Base-by-base conservation (phyloP, 2,113 vertebrate species). In the Uria aalge region DNA sequence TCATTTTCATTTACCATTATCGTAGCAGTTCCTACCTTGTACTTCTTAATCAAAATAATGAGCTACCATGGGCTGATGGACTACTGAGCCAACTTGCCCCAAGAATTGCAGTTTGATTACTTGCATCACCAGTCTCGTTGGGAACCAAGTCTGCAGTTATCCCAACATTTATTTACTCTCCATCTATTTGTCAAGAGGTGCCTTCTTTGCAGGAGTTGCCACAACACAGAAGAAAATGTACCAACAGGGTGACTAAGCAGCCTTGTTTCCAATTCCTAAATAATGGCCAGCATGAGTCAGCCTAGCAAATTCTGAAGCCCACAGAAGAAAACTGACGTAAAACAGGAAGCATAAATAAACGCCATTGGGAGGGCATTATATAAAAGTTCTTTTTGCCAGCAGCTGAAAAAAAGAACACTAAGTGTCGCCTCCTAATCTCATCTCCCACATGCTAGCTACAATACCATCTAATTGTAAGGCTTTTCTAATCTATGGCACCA, bases 281-380 rank as follows among this genome's bases (percentile, higher is more conserved):
- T 88, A 94, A 96, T 64, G 43, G 86, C 79, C 85, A 81, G 53
- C 47, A n/a, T 94, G 94, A 94, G 53, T 88, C 76, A 92, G 73
- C 38, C 34, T 68, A 16, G 79, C 63, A 95, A 92, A 89, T 67
- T 45, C 72, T 82, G 76, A 94, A 66, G 64, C 27, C 57, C 78
- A 74, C 36, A 53, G 52, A 91, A 82, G 52, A 85, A 86, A 88
- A 66, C 12, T 41, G 81, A 55, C 0, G 0, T 64, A 84, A 84
- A 93, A 60, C 5, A 69, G 30, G 24, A 96, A 94, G 68, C 23
- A 81, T 27, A 90, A 85, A 82, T 77, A 91, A 93, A 91, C 53
- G 73, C 30, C 15, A 62, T 47, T 26, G 13, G 55, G 73, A 96
- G 92, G 29, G 38, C 19, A 53, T 86, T 83, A 52, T 34, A 40